Evolutionary conservation across 2,797 vertebrate genomes (phyloP), one percentile per base, ranked within the genome.

Genomic region (Chromis chromis): DNA sequence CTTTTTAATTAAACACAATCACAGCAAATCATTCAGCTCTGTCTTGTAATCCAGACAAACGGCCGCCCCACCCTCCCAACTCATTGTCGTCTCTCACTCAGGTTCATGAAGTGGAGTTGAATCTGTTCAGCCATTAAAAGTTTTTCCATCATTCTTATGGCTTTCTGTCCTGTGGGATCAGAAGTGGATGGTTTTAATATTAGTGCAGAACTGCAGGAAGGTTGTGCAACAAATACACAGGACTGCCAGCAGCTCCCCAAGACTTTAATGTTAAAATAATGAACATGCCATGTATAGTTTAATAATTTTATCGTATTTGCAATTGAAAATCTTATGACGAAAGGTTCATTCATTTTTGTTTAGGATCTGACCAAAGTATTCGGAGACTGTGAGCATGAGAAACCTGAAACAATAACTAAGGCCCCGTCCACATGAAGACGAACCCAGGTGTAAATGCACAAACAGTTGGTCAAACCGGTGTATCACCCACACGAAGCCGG

Each of bases 1-100:
- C 33, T 59, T 44, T 77, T 81, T 81, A 77, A 81, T 73, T 65
- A 81, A 73, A 77, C 49, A 12, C 73, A 24, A 50, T 68, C 69
- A 48, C 63, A 72, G 63, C 58, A 24, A 63, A 17, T 62, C 61
- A n/a, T 24, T 67, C 52, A 63, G 33, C 12, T 28, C 49, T 3
- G 46, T 14, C 44, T 10, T 3, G 17, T 58, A 44, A 64, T 48
- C 55, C 22, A 39, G 22, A 54, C 39, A 3, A 54, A 54, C 21
- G 28, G 36, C 27, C 24, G 1, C 61, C 31, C n/a, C 31, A 21
- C 14, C 12, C 14, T 28, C 50, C 22, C 17, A 8, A 16, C 55
- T 25, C 44, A 4, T 21, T n/a, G 62, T 52, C 2, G 33, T 13
- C 58, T 16, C 22, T 16, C 17, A 17, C 25, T 7, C 11, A 60